Percentiles rank a stretch among this genome's conserved stretches.
Evolutionary conservation across 2,113 vertebrate species (phyloP).

Genomic region (Percina caprodes): DNA sequence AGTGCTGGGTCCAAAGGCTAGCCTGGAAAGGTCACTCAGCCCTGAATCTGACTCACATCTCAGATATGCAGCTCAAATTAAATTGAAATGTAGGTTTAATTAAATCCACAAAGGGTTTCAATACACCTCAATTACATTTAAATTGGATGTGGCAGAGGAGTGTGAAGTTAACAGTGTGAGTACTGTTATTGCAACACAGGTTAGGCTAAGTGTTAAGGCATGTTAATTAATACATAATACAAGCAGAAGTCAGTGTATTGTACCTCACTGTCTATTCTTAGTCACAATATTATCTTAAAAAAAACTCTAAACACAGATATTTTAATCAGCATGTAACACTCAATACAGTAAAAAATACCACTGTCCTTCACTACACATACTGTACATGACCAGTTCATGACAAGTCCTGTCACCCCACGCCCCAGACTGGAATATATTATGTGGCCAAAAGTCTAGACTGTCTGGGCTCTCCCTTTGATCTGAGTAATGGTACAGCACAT

Average conservation of each 20-base stretch:
- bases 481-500: too few species aligned
- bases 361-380: background rate
- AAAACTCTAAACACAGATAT: background rate
- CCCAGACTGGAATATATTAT: too few species aligned
- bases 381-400: too few species aligned
- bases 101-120: conserved; percentile 9
- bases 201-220: background rate
- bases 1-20: conserved; percentile 1
- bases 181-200: background rate
- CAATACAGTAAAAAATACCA: background rate
- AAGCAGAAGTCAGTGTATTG: background rate
- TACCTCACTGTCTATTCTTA: background rate
- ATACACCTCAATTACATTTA: background rate
- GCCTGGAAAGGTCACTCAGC: conserved; percentile 54
- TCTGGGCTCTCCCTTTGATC: too few species aligned
- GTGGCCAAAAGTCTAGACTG: too few species aligned
- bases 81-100: background rate
- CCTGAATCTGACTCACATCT: conserved; percentile 29
- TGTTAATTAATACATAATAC: conserved; percentile 13
- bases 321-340: background rate
- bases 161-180: conserved; percentile 11
- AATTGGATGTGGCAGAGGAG: conserved; percentile 13
- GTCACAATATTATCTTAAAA: background rate
- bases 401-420: too few species aligned
- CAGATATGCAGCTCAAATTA: conserved; percentile 9